A percentile compares a stretch with the other conserved stretches of the same genome.
Evolutionary conservation across 2,888 invertebrate genomes (phyloP).

Genomic region (Bombylius major): DNA sequence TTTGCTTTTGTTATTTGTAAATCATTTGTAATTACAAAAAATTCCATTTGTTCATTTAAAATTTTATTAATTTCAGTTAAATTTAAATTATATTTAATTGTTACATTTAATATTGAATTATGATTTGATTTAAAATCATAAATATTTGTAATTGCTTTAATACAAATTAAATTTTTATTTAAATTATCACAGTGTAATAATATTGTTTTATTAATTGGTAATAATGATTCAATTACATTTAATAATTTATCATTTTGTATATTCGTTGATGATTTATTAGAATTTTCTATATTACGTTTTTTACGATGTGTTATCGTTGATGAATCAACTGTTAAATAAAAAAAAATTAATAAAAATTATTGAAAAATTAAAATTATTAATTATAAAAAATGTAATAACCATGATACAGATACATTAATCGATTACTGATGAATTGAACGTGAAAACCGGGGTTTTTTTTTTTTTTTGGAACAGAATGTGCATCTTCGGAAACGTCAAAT

Average conservation of each 20-base stretch:
- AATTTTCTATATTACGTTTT: not conserved
- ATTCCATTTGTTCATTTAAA: slow-evolving; percentile 34
- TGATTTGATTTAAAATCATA: slow-evolving; percentile 26
- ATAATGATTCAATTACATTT: slow-evolving; percentile 13
- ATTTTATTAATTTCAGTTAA: slow-evolving; percentile 33
- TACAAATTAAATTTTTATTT: slow-evolving; percentile 25
- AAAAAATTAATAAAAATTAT: not conserved
- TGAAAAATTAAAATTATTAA: too few species aligned
- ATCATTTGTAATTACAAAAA: slow-evolving; percentile 30
- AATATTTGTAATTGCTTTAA: slow-evolving; percentile 29
- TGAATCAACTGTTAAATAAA: not conserved
- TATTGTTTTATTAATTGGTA: slow-evolving; percentile 35
- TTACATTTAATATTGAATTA: slow-evolving; percentile 26
- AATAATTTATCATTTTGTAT: too few species aligned
- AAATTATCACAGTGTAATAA: slow-evolving; percentile 32
- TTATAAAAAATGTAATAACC: too few species aligned
- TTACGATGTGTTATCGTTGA: not conserved
- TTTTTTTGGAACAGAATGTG: too few species aligned
- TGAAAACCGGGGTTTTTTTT: too few species aligned
- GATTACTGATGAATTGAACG: too few species aligned
- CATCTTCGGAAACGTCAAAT: too few species aligned
- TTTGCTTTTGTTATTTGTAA: slow-evolving; percentile 26
- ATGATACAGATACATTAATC: too few species aligned
- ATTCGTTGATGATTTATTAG: too few species aligned
- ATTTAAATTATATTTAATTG: slow-evolving; percentile 29